phyloP scores from a whole-genome alignment of 37 sponge, comb jelly and placozoan species.

The Haliclona indistincta region DNA sequence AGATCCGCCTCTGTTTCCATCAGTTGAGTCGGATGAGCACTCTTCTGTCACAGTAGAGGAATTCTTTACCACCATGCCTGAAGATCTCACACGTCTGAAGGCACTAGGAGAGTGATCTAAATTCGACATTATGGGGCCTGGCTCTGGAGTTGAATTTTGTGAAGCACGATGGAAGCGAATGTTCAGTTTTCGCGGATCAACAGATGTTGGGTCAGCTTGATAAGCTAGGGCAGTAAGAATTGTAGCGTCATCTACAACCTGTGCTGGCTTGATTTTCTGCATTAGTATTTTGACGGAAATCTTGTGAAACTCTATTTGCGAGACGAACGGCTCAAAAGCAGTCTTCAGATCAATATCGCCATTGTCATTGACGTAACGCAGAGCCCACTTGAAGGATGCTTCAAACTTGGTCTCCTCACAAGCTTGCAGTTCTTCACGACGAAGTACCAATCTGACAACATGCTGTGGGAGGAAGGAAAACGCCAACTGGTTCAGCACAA shows the following conservation, averaged over 20 bases:
- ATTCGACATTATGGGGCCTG: background rate
- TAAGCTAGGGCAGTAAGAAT: constrained; percentile 92
- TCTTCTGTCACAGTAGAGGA: background rate
- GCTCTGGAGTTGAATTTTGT: background rate
- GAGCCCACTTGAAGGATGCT: constrained; percentile 78
- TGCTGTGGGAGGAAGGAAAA: constrained; percentile 85
- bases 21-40: background rate
- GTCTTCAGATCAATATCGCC: constrained; percentile 28
- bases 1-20: constrained; percentile 2
- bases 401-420: constrained; percentile 81
- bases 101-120: background rate
- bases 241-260: constrained; percentile 69
- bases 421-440: constrained; percentile 81
- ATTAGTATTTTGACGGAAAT: constrained; percentile 86
- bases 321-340: constrained; percentile 84
- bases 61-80: constrained; percentile 3
- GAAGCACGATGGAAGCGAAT: background rate
- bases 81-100: constrained; percentile 33
- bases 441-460: constrained; percentile 83
- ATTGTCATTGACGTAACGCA: constrained; percentile 30
- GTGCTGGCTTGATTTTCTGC: constrained; percentile 80
- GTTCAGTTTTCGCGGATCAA: constrained; percentile 23
- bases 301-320: constrained; percentile 72
- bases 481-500: constrained; percentile 61
- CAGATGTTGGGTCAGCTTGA: constrained; percentile 89